These are phyloP conservation scores for Cyphomyrus plagiostoma DNA, from an alignment of 2,113 vertebrate species.

Conservation along the genomic window DNA sequence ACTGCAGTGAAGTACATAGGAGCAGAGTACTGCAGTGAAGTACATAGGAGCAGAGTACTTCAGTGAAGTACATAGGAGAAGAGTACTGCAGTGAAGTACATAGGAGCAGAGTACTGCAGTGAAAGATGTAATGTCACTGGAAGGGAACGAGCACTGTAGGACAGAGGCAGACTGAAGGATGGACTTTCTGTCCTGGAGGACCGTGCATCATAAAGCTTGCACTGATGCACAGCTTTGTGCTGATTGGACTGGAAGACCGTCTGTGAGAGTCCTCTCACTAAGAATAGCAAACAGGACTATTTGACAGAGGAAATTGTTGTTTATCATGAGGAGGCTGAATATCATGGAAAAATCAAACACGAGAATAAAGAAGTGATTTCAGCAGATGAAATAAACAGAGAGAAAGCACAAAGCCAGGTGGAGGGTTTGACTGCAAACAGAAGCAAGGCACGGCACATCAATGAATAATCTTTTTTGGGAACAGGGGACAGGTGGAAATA, in stretches of 20 bases:
- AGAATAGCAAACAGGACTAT: neutral
- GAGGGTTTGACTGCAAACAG: neutral
- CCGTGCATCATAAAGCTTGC: neutral
- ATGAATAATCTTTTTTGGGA: neutral
- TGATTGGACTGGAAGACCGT: neutral
- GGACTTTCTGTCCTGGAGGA: neutral
- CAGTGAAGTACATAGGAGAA: too few species aligned
- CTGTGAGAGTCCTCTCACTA: neutral
- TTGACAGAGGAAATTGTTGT: neutral
- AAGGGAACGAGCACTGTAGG: neutral
- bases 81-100: too few species aligned
- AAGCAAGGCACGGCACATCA: neutral
- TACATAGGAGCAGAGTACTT: too few species aligned
- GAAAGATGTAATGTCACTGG: neutral
- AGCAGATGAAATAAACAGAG: neutral
- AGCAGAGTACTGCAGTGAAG: neutral
- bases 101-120: neutral
- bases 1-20: too few species aligned
- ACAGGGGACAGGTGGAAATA: neutral
- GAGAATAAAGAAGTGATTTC: slow-evolving; percentile 3
- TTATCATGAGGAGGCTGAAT: neutral
- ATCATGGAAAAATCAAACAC: neutral
- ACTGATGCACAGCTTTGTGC: neutral
- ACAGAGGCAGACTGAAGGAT: neutral
- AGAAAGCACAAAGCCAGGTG: neutral